Evolutionary conservation across 2,797 vertebrate species (phyloP), one percentile per base, ranked within the genome.

Genomic region (Saxicola maurus): DNA sequence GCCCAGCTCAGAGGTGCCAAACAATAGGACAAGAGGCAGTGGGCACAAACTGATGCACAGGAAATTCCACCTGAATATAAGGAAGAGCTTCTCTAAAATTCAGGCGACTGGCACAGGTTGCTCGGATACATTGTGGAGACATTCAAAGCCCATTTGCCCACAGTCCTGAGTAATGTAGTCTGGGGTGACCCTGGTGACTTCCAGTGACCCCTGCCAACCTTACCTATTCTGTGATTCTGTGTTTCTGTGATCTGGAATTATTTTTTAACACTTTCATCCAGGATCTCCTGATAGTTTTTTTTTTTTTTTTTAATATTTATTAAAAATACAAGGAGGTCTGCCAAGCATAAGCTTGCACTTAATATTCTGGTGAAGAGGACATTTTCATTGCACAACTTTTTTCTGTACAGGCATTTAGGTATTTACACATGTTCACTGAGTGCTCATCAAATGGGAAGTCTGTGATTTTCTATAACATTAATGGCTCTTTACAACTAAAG

Each of bases 131-230:
- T 18, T 51, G 31, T 66, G 38, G 40, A 66, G 53, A 52, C 24
- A 30, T 38, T 46, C 6, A 67, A 60, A 60, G 14, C 13, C 13
- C 17, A 11, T 52, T 33, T 66, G 16, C 16, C 15, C 23, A 31
- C 11, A 42, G 1, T 33, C 8, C 33, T 53, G 15, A 60, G 23
- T 23, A 27, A 60, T 0, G 0, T 9, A n/a, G 16, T n/a, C 18
- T 20, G 35, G 21, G 27, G 73, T 53, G 46, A 60, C 48, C 15
- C 61, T 66, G 15, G 14, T 1, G 13, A 53, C 27, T 52, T 60
- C 10, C 33, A 53, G 53, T 17, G 33, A n/a, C 11, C 6, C 33
- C 27, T 73, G 46, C 48, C 18, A 66, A 8, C 3, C 18, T 60
- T 40, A 17, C 15, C 25, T 38, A 5, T 53, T 52, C 59, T 65